Evolutionary conservation across 1,140 invertebrate genomes (phyloP).

Genomic region (Colletes latitarsis): DNA sequence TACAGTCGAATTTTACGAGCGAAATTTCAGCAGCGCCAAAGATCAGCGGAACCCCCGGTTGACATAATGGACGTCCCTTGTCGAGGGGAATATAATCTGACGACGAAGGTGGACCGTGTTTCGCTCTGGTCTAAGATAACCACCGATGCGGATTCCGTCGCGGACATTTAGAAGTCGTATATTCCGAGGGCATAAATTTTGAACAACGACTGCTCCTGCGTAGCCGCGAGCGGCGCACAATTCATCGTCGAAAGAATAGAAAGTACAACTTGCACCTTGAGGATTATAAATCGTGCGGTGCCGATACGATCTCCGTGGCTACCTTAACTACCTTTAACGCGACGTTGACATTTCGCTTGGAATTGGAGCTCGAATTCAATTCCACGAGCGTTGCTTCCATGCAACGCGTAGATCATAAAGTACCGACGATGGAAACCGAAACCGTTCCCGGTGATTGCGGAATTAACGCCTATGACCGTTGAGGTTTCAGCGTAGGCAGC

Average conservation of each 20-base stretch:
- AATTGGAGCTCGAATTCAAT: constrained; percentile 5
- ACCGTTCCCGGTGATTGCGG: too few species aligned
- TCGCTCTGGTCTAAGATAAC: neutral
- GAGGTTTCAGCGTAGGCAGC: neutral
- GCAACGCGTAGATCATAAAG: too few species aligned
- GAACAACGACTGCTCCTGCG: neutral
- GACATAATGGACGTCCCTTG: constrained; percentile 35
- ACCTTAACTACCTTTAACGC: constrained; percentile 27
- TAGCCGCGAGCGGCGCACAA: neutral
- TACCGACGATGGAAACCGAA: too few species aligned
- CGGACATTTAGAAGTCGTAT: constrained; percentile 12
- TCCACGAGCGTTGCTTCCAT: neutral
- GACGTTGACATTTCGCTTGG: constrained; percentile 27
- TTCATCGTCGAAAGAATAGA: constrained; percentile 42
- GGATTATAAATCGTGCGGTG: constrained; percentile 28
- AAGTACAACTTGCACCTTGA: constrained; percentile 42
- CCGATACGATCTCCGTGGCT: constrained; percentile 14
- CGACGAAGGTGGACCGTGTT: neutral
- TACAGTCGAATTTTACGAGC: neutral
- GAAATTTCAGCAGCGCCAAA: constrained; percentile 10
- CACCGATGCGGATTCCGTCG: neutral
- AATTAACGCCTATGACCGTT: too few species aligned
- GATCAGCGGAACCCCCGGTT: neutral
- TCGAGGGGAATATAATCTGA: constrained; percentile 12
- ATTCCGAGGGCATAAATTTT: constrained; percentile 28